A percentile compares a stretch with the other conserved stretches of the same genome.
Conservation (phyloP, 2,888 invertebrate species). For the Sinodicranocentrus sp. region DNA sequence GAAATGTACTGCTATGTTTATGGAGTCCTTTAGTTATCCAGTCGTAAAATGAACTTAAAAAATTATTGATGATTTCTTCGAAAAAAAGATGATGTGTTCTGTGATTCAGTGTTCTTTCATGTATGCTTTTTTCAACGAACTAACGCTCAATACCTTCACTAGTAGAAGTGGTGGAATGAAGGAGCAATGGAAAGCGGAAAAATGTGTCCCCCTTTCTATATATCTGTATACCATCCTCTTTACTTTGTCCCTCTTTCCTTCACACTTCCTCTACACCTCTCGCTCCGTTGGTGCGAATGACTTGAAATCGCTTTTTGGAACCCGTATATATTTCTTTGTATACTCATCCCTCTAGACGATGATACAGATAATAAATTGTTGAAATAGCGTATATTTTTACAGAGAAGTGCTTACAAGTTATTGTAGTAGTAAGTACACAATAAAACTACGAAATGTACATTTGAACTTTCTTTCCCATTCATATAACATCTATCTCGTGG, state of each 20-base stretch:
- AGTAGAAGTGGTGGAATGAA: too few species aligned
- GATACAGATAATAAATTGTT: conserved; percentile 32
- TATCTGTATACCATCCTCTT: conserved; percentile 6
- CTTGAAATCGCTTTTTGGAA: conserved; percentile 39
- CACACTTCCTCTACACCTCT: conserved; percentile 28
- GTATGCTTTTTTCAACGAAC: too few species aligned
- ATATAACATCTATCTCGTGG: conserved; percentile 24
- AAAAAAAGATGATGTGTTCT: too few species aligned
- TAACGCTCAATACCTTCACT: too few species aligned
- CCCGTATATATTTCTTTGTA: conserved; percentile 1
- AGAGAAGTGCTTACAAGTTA: conserved; percentile 44
- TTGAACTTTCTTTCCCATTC: conserved; percentile 38
- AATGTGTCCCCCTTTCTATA: conserved; percentile 32
- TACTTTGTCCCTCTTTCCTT: conserved; percentile 15
- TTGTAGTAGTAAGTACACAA: conserved; percentile 37
- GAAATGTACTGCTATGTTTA: too few species aligned
- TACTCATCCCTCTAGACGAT: neutral
- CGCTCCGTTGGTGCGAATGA: conserved; percentile 44
- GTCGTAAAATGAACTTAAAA: too few species aligned
- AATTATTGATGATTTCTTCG: too few species aligned
- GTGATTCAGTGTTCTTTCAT: too few species aligned
- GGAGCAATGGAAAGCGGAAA: conserved; percentile 37
- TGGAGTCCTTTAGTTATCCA: too few species aligned
- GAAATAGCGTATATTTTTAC: conserved; percentile 8
- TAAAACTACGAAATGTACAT: conserved; percentile 43